These are phyloP conservation scores for Falco biarmicus DNA, from an alignment of 2,797 vertebrate species.

Conservation along the genomic window DNA sequence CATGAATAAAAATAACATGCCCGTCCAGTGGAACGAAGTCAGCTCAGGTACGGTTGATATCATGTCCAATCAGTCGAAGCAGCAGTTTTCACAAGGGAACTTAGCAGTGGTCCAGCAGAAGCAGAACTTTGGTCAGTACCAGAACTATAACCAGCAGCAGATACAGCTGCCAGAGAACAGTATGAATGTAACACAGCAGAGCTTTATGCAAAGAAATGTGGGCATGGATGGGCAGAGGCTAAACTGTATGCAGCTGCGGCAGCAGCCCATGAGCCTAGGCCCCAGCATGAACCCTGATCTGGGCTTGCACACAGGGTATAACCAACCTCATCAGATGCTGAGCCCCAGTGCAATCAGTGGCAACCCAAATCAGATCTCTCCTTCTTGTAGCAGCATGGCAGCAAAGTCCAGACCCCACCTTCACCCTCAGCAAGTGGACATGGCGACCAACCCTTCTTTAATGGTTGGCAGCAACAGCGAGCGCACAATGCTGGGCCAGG, in stretches of 20 bases:
- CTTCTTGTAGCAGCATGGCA: slow-evolving; percentile 74
- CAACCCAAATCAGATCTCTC: slow-evolving; percentile 75
- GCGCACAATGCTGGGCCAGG: slow-evolving; percentile 64
- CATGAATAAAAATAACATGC: slow-evolving; percentile 91
- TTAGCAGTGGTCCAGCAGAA: slow-evolving; percentile 88
- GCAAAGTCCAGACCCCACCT: slow-evolving; percentile 66
- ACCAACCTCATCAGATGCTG: slow-evolving; percentile 79
- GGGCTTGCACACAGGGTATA: slow-evolving; percentile 81
- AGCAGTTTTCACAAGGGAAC: slow-evolving; percentile 83
- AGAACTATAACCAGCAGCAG: slow-evolving; percentile 81
- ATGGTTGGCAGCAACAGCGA: slow-evolving; percentile 72
- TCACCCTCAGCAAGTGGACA: slow-evolving; percentile 74
- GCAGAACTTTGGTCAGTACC: slow-evolving; percentile 86
- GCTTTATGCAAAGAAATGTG: slow-evolving; percentile 76
- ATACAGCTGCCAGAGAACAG: slow-evolving; percentile 75
- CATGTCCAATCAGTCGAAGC: slow-evolving; percentile 79
- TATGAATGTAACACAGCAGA: slow-evolving; percentile 75
- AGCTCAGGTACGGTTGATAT: slow-evolving; percentile 93
- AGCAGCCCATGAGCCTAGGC: slow-evolving; percentile 74
- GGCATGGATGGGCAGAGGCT: slow-evolving; percentile 77
- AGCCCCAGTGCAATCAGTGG: slow-evolving; percentile 72
- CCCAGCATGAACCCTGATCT: slow-evolving; percentile 73
- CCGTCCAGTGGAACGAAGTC: slow-evolving; percentile 98
- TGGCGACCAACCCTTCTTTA: slow-evolving; percentile 16
- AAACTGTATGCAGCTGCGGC: slow-evolving; percentile 82